These are phyloP conservation scores for Hylomyscus alleni DNA, from an alignment of 2,797 vertebrate genomes.

Conservation along the genomic window DNA sequence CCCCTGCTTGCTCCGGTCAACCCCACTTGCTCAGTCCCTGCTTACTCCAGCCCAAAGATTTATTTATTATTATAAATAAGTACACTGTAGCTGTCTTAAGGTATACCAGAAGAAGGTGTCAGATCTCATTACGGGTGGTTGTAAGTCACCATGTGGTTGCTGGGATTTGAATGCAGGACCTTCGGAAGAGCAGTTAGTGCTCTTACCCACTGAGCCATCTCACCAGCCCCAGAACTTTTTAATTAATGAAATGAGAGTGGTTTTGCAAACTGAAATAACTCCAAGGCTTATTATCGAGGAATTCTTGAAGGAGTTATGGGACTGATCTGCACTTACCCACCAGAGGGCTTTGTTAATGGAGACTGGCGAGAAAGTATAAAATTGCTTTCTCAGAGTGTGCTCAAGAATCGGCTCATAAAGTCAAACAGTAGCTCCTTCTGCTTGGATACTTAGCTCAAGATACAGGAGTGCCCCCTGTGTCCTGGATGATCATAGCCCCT, in stretches of 20 bases:
- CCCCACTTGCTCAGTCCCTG: too few relatives aligned
- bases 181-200: too few relatives aligned
- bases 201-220: too few relatives aligned
- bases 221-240: neutral
- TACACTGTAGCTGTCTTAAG: too few relatives aligned
- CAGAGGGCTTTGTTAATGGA: neutral
- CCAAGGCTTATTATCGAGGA: slow-evolving; percentile 1
- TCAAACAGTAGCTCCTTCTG: neutral
- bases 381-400: neutral
- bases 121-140: too few relatives aligned
- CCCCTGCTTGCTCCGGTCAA: too few relatives aligned
- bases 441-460: neutral
- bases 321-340: neutral
- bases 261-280: slow-evolving; percentile 28
- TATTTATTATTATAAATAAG: too few relatives aligned
- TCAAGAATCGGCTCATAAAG: neutral
- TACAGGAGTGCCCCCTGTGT: rapidly evolving
- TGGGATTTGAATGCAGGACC: too few relatives aligned
- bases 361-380: neutral
- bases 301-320: neutral
- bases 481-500: neutral
- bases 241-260: slow-evolving; percentile 22
- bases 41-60: too few relatives aligned
- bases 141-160: too few relatives aligned
- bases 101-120: too few relatives aligned